Evolutionary conservation across 2,797 vertebrate species (phyloP).

Genomic region (Silurus aristotelis): DNA sequence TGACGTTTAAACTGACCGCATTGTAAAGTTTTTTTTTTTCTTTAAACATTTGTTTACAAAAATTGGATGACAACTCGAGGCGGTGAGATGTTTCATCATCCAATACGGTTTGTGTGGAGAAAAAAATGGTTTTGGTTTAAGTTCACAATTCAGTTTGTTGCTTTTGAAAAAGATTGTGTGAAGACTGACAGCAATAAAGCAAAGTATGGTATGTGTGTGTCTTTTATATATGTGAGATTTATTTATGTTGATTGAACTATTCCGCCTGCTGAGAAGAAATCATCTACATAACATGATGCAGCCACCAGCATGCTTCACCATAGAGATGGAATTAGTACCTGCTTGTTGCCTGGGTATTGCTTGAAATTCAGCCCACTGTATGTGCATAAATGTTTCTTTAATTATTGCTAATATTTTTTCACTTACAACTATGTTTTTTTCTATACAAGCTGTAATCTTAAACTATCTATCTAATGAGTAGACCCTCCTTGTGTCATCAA

Average conservation of each 20-base stretch:
- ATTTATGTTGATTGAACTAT: too few relatives aligned
- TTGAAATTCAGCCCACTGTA: neutral
- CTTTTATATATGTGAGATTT: neutral
- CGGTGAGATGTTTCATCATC: neutral
- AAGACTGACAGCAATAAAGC: conserved; percentile 37
- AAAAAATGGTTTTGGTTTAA: neutral
- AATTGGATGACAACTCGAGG: neutral
- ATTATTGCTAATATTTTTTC: too few relatives aligned
- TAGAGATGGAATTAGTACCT: neutral
- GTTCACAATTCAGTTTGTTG: conserved; percentile 2
- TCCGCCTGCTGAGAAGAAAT: neutral
- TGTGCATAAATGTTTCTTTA: neutral
- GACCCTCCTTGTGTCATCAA: too few relatives aligned
- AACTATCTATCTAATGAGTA: too few relatives aligned
- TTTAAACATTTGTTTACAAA: conserved; percentile 1
- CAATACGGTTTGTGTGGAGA: neutral
- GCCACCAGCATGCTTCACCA: neutral
- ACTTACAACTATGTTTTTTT: too few relatives aligned
- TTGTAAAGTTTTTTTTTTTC: neutral
- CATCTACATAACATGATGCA: neutral
- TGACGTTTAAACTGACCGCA: neutral
- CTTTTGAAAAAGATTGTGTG: conserved; percentile 11
- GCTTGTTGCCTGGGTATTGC: neutral
- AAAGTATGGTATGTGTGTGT: conserved; percentile 1
- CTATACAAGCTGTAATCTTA: too few relatives aligned